Percentiles rank a stretch among this genome's conserved stretches.
phyloP scores from a whole-genome alignment of 2,888 invertebrate genomes.

The Adelognathus sp. region DNA sequence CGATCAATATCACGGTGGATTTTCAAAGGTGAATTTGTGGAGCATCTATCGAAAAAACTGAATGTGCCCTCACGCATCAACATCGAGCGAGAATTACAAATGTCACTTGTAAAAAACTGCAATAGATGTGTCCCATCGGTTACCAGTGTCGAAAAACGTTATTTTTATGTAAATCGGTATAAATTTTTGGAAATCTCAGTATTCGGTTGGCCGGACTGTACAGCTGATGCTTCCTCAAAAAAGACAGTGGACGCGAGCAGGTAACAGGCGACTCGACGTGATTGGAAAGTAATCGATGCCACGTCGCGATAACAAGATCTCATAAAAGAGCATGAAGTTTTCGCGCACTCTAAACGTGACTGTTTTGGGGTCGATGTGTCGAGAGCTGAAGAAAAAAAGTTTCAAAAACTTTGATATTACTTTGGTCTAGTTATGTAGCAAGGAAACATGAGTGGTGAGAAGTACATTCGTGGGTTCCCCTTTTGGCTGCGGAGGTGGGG shows the following conservation, averaged over 20 bases:
- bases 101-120: too few relatives aligned
- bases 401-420: constrained; percentile 9
- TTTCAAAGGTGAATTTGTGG: too few relatives aligned
- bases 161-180: too few relatives aligned
- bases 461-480: background rate
- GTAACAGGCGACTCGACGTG: constrained; percentile 45
- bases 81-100: too few relatives aligned
- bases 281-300: constrained; percentile 51
- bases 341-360: background rate
- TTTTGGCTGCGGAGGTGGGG: background rate
- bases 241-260: background rate
- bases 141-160: too few relatives aligned
- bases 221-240: background rate
- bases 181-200: too few relatives aligned
- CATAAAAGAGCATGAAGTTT: constrained; percentile 28
- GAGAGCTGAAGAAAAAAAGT: background rate
- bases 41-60: too few relatives aligned
- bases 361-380: background rate
- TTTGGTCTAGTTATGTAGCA: constrained; percentile 52
- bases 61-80: too few relatives aligned
- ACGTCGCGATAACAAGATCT: constrained; percentile 43
- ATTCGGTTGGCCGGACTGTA: too few relatives aligned
- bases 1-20: too few relatives aligned
- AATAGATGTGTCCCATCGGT: too few relatives aligned
- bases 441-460: constrained; percentile 41